Conservation (phyloP, 2,113 vertebrate species). For the Podarcis raffonei region DNA sequence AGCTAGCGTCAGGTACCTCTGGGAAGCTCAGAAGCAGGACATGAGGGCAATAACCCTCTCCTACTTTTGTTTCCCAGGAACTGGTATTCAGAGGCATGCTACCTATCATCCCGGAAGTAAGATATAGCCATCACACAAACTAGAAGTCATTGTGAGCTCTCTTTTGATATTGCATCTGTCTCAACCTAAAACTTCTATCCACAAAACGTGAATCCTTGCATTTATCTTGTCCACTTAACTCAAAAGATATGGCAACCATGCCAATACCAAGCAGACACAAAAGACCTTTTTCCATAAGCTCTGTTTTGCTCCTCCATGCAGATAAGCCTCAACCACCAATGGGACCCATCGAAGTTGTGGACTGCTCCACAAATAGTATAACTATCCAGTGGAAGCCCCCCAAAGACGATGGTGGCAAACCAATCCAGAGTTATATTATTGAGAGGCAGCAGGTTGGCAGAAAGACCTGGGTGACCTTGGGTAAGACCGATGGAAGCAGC, state of each 20-base stretch:
- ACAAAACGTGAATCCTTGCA: background rate
- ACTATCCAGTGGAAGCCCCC: slow-evolving; percentile 83
- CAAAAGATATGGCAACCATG: background rate
- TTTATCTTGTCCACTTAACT: background rate
- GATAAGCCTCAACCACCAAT: slow-evolving; percentile 82
- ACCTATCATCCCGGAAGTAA: background rate
- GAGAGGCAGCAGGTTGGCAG: slow-evolving; percentile 80
- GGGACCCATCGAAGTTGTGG: slow-evolving; percentile 82
- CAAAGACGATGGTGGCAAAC: slow-evolving; percentile 80
- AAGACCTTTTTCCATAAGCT: background rate
- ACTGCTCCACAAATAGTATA: slow-evolving; percentile 72
- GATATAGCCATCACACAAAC: background rate
- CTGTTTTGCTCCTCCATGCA: slow-evolving; percentile 46
- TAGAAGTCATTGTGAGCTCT: background rate
- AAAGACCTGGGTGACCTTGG: slow-evolving; percentile 80
- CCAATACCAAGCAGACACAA: background rate
- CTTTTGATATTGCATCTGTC: background rate
- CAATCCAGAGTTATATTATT: slow-evolving; percentile 79
- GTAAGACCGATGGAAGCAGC: slow-evolving; percentile 70
- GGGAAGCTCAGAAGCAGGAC: no score
- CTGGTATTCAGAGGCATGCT: background rate
- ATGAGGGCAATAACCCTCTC: background rate
- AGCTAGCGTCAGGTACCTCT: no score
- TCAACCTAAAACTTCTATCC: background rate
- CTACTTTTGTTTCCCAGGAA: background rate